Evolutionary conservation across 2,888 invertebrate genomes (phyloP), one percentile per base, ranked within the genome.

Genomic region (Psylliodes chrysocephalus): DNA sequence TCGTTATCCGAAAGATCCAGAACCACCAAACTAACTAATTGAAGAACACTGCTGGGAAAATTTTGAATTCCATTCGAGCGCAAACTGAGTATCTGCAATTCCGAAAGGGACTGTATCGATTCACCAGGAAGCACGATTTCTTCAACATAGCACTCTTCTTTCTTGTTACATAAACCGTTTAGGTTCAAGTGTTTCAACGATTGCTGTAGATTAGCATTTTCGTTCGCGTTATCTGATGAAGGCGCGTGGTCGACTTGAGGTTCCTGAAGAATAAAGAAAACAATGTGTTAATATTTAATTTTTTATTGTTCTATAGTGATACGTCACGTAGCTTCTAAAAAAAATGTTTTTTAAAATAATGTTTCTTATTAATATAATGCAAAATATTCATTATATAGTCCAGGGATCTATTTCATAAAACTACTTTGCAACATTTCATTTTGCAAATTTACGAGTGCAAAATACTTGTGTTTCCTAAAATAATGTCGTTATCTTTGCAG

Each of bases 1-100:
- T 85, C 85, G 78, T 92, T 92, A 75, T 90, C 87, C 49, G 90
- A 88, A 68, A 91, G 82, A 78, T 91, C 90, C 60, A 92, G 84
- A 62, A 86, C 86, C 35, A 87, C 87, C 66, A 91, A 82, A 1
- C 86, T 84, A n/a, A 82, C 82, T 64, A 91, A 81, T 56, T 86
- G 83, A 76, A 89, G 84, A 59, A 89, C 81, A 72, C 88, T 88
- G 18, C 81, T 78, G 0, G 91, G 91, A 65, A 91, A 81, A 25
- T 84, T 78, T 52, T 84, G 82, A 54, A 91, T 85, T 14, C 85
- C 84, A 78, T 91, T 91, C 63, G 83, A 81, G 64, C 85, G 79
- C 52, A 85, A 75, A 69, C 82, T 82, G 60, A 84, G 77, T 47
- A 78, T 73, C 71, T 81, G 78, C 56, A 82, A 74, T 64, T 82